A percentile compares a stretch with the other conserved stretches of the same genome.
These are phyloP conservation scores for Spinibarbus caldwelli DNA, from an alignment of 2,797 vertebrate genomes.

Conservation along the genomic window DNA sequence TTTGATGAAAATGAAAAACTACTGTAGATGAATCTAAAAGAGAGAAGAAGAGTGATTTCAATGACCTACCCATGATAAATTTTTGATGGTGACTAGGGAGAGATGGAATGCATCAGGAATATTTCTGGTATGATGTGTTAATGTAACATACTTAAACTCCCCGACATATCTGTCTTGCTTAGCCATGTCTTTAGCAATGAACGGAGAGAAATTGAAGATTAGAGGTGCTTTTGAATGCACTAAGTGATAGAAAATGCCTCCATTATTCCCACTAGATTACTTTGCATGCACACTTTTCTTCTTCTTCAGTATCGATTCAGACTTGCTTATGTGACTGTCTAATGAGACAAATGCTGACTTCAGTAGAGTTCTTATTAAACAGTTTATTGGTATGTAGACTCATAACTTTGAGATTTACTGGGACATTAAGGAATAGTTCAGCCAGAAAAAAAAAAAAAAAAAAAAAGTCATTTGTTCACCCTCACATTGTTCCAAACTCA, in stretches of 20 bases:
- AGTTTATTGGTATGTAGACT: background rate
- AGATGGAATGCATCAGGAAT: constrained; percentile 29
- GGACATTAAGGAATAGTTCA: background rate
- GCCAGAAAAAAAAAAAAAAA: background rate
- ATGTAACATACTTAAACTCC: constrained; percentile 24
- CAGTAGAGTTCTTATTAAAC: constrained; percentile 11
- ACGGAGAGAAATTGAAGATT: constrained; percentile 46
- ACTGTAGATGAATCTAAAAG: background rate
- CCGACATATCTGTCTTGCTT: constrained; percentile 30
- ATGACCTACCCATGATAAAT: constrained; percentile 42
- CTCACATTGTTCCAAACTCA: background rate
- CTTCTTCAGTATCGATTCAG: constrained; percentile 18
- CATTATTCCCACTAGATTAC: background rate
- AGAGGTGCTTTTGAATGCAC: constrained; percentile 21
- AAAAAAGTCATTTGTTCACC: background rate
- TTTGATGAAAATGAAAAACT: constrained; percentile 38
- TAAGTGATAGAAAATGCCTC: constrained; percentile 38
- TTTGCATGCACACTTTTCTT: constrained; percentile 34
- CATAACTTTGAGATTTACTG: background rate
- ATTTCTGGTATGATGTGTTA: constrained; percentile 33
- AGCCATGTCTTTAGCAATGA: constrained; percentile 47
- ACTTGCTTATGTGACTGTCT: background rate
- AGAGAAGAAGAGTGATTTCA: constrained; percentile 30
- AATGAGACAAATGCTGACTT: constrained; percentile 2
- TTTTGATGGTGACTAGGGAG: constrained; percentile 46